Evolutionary conservation across 2,113 vertebrate species (phyloP), one percentile per base, ranked within the genome.

Genomic region (Leuciscus idus): DNA sequence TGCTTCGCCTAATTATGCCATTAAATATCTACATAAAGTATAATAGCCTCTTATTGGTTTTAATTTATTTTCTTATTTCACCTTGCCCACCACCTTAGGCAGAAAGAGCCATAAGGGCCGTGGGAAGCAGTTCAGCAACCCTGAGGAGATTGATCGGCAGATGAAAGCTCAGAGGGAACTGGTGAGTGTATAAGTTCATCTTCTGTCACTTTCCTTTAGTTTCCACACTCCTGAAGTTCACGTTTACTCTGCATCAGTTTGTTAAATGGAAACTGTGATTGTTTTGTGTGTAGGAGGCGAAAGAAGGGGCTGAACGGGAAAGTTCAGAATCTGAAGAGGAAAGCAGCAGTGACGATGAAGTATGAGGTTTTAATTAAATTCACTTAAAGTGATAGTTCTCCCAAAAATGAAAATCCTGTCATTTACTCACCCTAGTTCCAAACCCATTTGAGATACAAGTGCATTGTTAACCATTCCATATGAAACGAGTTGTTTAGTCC

Each of bases 111-210:
- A 96, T 86, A 96, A 96, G 85, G 95, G 95, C 86, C 88, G 95
- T 57, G 94, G 95, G 62, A 96, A 96, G 90, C 95, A 96, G 84
- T 96, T 95, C 86, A 96, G 93, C 90, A 95, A 96, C 84, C 95
- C 95, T 0, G 95, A 96, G 68, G 95, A 96, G 91, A 95, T 96
- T 19, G 95, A 96, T 84, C 80, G 95, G 46, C 95, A 96, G 88
- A 96, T 96, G 95, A 93, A 9, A 81, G 93, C 87, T 0, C 94
- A 96, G 89, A 94, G 87, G 80, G 94, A 95, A 84, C 1, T 86
- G 95, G 95, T 95, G 80, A 93, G 93, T 87, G 12, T 30, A 17
- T 36, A 21, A 6, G 4, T 52, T 33, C 10, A 7, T 33, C 48
- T 2, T 61, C n/a, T 72, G 39, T 21, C 43, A 46, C 3, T 0